Base-by-base conservation (phyloP, 2,888 invertebrate species). In the Gymnosoma rotundatum region DNA sequence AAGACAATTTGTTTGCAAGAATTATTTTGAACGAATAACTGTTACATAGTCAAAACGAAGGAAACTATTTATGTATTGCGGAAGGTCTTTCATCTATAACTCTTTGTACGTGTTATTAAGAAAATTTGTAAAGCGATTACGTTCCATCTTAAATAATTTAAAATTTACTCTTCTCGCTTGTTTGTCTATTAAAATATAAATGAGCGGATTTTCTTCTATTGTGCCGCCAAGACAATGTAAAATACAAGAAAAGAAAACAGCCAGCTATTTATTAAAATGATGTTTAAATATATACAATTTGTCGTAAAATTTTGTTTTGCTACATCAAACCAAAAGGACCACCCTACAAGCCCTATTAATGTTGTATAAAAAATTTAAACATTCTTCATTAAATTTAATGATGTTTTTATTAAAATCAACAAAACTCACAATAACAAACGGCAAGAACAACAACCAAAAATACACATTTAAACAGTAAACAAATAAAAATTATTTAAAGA, bases 291-390 rank as follows among this genome's bases (percentile, higher is more conserved):
- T 32, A 5, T 32, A 61, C 45, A 63, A 32, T 45, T 63, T 78
- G 42, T 48, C 45, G 63, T 60, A 69, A 67, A 80, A 20, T n/a
- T 0, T 42, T n/a, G 21, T 10, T 74, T 20, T 32, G 42, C 21
- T 36, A 1, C 8, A 16, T 18, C 18, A 1, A 7, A 52, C 10
- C n/a, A 63, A 45, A 42, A 2, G 48, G 81, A 81, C 81, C 81
- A 81, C 81, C 81, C 75, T 75, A 58, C 25, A 20, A 50, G 81
- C 74, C 74, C 80, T 63, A 63, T 48, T 63, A 50, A 25, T 50
- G 18, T 36, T 21, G 25, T 38, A 12, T 32, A n/a, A 9, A 10
- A 45, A 67, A 42, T 12, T 16, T 32, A 66, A 60, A 67, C 21
- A 66, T 73, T 67, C 6, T 10, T 61, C 61, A 25, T 69, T 67